Evolutionary conservation across 2,888 invertebrate genomes (phyloP).

Genomic region (Hydropsyche betteni): DNA sequence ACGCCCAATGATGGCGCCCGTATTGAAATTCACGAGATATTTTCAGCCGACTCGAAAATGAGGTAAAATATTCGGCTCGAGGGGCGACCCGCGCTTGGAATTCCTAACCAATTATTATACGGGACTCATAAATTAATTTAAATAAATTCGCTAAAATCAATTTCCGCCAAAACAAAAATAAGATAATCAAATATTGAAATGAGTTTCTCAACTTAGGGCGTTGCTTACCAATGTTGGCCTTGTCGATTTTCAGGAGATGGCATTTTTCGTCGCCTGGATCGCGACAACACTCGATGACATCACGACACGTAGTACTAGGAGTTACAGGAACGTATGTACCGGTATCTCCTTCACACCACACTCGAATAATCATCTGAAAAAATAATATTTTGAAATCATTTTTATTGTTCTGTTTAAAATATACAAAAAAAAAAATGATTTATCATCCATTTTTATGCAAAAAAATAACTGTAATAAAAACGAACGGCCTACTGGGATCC

Average conservation of each 20-base stretch:
- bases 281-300: constrained; percentile 72
- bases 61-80: constrained; percentile 23
- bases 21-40: constrained; percentile 28
- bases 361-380: constrained; percentile 73
- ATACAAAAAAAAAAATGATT: neutral
- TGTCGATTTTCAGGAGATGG: constrained; percentile 68
- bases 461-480: no score
- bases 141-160: constrained; percentile 12
- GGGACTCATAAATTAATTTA: constrained; percentile 18
- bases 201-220: no score
- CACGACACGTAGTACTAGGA: constrained; percentile 71
- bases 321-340: constrained; percentile 72
- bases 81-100: neutral
- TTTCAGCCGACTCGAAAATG: constrained; percentile 8
- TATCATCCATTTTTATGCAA: no score
- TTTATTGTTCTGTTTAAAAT: neutral
- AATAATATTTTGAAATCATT: constrained; percentile 16
- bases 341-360: constrained; percentile 67
- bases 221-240: constrained; percentile 64
- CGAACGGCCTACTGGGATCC: no score
- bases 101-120: constrained; percentile 23
- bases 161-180: neutral
- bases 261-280: constrained; percentile 74
- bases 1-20: neutral
- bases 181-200: no score